These are phyloP conservation scores for Schrankia costaestrigalis DNA, from an alignment of 2,888 invertebrate species.

Conservation along the genomic window DNA sequence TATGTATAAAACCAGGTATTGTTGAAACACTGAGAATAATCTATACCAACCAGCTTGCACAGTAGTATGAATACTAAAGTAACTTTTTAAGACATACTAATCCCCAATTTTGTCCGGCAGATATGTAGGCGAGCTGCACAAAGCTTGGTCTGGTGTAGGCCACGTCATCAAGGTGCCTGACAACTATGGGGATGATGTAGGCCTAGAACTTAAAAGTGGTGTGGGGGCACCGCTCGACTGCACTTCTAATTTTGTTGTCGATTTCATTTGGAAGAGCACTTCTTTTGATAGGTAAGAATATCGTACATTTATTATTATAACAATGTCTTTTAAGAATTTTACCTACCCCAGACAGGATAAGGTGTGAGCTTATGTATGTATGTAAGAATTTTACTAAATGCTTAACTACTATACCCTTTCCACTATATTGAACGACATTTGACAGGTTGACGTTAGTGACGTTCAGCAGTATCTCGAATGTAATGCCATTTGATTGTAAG, in stretches of 20 bases:
- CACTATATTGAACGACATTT: too few relatives aligned
- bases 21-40: too few relatives aligned
- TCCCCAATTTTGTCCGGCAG: constrained; percentile 35
- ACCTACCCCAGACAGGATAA: too few relatives aligned
- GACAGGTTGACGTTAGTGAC: too few relatives aligned
- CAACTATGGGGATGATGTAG: constrained; percentile 98
- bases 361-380: too few relatives aligned
- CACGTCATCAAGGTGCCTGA: constrained; percentile 98
- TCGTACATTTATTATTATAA: background rate
- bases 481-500: too few relatives aligned
- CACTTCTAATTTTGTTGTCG: constrained; percentile 97
- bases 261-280: constrained; percentile 99
- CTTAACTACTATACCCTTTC: too few relatives aligned
- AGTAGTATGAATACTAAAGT: background rate
- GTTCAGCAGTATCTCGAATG: too few relatives aligned
- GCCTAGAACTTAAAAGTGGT: constrained; percentile 95
- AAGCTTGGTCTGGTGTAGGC: constrained; percentile 98
- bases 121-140: constrained; percentile 95
- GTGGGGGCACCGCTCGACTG: constrained; percentile 96
- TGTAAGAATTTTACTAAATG: too few relatives aligned
- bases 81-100: background rate
- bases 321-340: background rate
- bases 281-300: constrained; percentile 92
- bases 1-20: too few relatives aligned
- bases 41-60: too few relatives aligned